phyloP scores from a whole-genome alignment of 2,113 vertebrate species.

The Isichthys henryi region DNA sequence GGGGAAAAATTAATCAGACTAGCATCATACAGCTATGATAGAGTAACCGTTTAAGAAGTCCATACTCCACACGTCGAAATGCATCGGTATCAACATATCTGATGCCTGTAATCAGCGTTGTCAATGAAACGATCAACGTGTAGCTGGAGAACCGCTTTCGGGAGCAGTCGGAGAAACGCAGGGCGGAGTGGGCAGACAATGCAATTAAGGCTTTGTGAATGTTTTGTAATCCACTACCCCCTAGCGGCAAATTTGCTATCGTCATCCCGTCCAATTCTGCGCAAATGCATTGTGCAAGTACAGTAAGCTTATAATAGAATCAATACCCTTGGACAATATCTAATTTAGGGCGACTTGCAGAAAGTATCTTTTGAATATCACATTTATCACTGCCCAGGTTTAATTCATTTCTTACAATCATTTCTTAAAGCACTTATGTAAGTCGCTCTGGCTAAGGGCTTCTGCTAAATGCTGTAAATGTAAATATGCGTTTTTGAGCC shows the following conservation, averaged over 20 bases:
- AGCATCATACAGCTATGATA: not conserved
- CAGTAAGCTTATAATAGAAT: not conserved
- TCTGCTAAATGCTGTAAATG: too few relatives aligned
- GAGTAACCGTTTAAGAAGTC: not conserved
- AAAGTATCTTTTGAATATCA: not conserved
- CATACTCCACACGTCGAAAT: not conserved
- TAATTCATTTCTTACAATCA: not conserved
- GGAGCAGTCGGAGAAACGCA: not conserved
- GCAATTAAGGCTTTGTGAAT: not conserved
- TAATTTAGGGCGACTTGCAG: not conserved
- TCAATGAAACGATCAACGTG: not conserved
- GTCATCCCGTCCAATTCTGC: not conserved
- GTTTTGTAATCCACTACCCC: conserved; percentile 7
- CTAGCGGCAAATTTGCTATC: not conserved
- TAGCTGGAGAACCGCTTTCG: not conserved
- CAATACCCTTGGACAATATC: not conserved
- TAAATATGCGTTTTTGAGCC: not conserved
- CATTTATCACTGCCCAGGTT: not conserved
- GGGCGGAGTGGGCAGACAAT: not conserved
- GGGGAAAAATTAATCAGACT: not conserved
- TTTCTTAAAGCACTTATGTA: too few relatives aligned
- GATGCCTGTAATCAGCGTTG: not conserved
- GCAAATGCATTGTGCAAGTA: not conserved
- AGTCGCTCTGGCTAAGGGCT: too few relatives aligned
- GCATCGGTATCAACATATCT: not conserved